phyloP scores from a whole-genome alignment of 2,113 vertebrate species.

The Pomatostomus ruficeps region DNA sequence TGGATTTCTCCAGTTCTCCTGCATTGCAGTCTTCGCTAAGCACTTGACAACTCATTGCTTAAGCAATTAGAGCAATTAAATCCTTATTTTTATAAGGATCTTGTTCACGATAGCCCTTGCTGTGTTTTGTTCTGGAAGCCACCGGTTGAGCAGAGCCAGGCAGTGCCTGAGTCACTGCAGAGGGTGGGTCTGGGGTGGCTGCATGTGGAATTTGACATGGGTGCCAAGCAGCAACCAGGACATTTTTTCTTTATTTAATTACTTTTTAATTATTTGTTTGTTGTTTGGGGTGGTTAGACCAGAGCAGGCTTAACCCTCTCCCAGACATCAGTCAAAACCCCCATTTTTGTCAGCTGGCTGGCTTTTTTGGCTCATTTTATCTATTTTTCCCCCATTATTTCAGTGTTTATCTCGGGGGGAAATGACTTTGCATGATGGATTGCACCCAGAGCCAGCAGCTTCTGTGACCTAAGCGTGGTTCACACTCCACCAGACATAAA shows the following conservation, averaged over 20 bases:
- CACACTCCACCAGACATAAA: not conserved
- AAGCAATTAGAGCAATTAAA: constrained; percentile 28
- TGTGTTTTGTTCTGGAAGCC: not conserved
- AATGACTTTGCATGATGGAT: not conserved
- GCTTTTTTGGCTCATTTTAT: not conserved
- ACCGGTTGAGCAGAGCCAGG: not conserved
- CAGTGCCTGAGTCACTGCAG: not conserved
- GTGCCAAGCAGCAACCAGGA: not conserved
- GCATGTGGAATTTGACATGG: not conserved
- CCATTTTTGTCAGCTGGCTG: not conserved
- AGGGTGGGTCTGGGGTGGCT: not conserved
- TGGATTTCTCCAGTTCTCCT: not conserved
- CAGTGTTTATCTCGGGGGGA: not conserved
- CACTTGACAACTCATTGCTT: not conserved
- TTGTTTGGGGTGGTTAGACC: not conserved
- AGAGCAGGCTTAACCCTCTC: not conserved
- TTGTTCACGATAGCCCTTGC: not conserved
- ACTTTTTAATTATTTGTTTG: not conserved
- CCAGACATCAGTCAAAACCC: accelerated
- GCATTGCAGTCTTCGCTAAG: not conserved
- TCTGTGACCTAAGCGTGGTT: not conserved
- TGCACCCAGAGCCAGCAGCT: not conserved
- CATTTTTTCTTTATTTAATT: not conserved
- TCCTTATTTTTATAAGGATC: not conserved
- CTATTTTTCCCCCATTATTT: not conserved